These are phyloP conservation scores for Halesus radiatus DNA, from an alignment of 1,140 invertebrate species.

Conservation along the genomic window DNA sequence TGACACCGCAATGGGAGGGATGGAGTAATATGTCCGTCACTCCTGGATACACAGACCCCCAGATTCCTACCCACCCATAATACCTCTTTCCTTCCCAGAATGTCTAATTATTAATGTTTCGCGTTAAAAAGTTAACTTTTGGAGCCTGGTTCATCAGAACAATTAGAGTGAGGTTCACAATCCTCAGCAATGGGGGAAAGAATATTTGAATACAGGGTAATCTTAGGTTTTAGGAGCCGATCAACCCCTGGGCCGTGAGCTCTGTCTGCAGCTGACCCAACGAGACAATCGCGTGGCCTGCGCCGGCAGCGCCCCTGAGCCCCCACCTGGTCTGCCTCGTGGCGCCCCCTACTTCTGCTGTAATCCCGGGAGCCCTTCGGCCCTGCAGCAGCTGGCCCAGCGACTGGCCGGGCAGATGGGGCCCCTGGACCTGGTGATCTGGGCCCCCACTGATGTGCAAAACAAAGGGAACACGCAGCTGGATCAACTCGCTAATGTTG, in stretches of 20 bases:
- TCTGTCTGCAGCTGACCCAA: slow-evolving; percentile 32
- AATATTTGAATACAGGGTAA: too few relatives aligned
- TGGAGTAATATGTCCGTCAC: too few relatives aligned
- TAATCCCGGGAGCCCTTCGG: slow-evolving; percentile 16
- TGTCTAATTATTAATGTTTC: too few relatives aligned
- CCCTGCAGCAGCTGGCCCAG: slow-evolving; percentile 24
- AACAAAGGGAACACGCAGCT: slow-evolving; percentile 15
- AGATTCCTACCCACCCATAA: too few relatives aligned
- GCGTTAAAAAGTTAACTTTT: too few relatives aligned
- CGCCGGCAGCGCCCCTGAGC: not conserved
- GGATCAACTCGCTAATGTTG: slow-evolving; percentile 44
- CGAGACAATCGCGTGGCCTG: slow-evolving; percentile 36
- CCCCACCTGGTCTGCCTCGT: not conserved
- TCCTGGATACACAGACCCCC: too few relatives aligned
- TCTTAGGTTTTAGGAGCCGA: slow-evolving; percentile 51
- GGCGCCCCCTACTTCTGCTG: slow-evolving; percentile 30
- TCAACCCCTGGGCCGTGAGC: slow-evolving; percentile 36
- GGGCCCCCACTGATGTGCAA: not conserved
- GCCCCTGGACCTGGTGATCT: slow-evolving; percentile 44
- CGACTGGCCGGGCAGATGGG: slow-evolving; percentile 33
- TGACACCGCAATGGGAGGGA: too few relatives aligned
- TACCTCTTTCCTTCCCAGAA: too few relatives aligned
- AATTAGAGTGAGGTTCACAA: too few relatives aligned
- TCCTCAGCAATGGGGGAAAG: too few relatives aligned
- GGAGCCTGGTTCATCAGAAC: too few relatives aligned